Evolutionary conservation across 2,888 invertebrate genomes (phyloP).

Genomic region (Catocala fraxini): DNA sequence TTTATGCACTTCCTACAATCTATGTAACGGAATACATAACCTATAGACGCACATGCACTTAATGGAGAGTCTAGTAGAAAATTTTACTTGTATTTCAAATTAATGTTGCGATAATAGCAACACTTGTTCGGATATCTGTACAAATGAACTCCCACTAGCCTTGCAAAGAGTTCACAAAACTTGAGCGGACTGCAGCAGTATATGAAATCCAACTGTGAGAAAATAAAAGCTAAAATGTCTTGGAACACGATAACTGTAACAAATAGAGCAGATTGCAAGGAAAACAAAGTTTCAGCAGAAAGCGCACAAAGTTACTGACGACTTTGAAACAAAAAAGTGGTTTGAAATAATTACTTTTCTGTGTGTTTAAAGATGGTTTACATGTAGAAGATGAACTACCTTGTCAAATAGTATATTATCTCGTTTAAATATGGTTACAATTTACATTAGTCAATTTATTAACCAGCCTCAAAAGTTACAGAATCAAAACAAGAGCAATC

Average conservation of each 20-base stretch:
- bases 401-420: too few relatives aligned
- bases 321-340: conserved; percentile 25
- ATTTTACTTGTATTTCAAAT: too few relatives aligned
- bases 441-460: too few relatives aligned
- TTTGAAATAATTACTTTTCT: conserved; percentile 11
- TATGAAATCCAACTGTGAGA: conserved; percentile 51
- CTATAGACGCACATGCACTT: too few relatives aligned
- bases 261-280: conserved; percentile 48
- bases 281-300: conserved; percentile 45
- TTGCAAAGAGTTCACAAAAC: conserved; percentile 38
- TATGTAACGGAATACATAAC: too few relatives aligned
- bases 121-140: conserved; percentile 15
- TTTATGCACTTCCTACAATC: not conserved
- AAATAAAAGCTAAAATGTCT: conserved; percentile 53
- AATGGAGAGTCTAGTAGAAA: too few relatives aligned
- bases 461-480: too few relatives aligned
- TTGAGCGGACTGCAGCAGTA: conserved; percentile 35
- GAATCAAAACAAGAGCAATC: conserved; percentile 21
- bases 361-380: conserved; percentile 5
- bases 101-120: too few relatives aligned
- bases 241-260: conserved; percentile 51
- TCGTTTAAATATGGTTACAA: too few relatives aligned
- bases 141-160: conserved; percentile 34
- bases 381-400: too few relatives aligned
- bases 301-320: conserved; percentile 31